Base-by-base conservation (phyloP, 2,113 vertebrate genomes). In the Sinocyclocheilus rhinocerous region DNA sequence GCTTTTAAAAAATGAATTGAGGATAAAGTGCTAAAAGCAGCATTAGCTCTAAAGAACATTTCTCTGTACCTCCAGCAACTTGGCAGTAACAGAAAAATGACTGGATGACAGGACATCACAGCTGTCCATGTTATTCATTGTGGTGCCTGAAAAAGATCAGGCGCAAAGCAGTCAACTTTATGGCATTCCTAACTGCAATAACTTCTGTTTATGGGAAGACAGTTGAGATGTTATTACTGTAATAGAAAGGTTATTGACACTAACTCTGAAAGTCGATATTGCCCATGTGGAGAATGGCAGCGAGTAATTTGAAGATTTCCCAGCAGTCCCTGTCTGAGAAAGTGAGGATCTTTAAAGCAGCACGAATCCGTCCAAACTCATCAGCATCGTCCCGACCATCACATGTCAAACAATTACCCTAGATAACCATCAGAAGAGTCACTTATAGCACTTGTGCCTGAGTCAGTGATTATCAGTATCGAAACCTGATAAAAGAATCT, bases 281-380 rank as follows among this genome's bases (percentile, higher is more conserved):
- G 2, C 98, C 98, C 85, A 99, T 90, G 90, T 99, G 98, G 4
- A 99, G 94, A 70, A 99, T 95, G 0, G 96, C 95, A 7, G 98
- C 97, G 85, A 99, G 93, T 81, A 99, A 91, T 91, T 96, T 97
- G 90, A 94, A 94, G 89, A 99, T 95, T 39, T 97, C 95, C 92
- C 94, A 96, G 89, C 95, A 93, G 81, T 99, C 96, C 0, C 84
- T 92, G 59, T 97, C 96, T 0, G 97, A 95, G 92, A 99, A 99
- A 81, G 93, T 95, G 81, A 99, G 94, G 86, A 96, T 95, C 92
- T 96, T 97, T 94, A 99, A 93, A 0, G 98, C 97, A 0, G 96
- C 95, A 63, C 93, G 91, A 84, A 99, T 94, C 0, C 92, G 91
- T 6, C 91, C 90, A 0, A 96, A 99, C 77, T 97, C 96, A 85